Evolutionary conservation across 2,888 invertebrate species (phyloP).

Genomic region (Phrixothrix hirtus): DNA sequence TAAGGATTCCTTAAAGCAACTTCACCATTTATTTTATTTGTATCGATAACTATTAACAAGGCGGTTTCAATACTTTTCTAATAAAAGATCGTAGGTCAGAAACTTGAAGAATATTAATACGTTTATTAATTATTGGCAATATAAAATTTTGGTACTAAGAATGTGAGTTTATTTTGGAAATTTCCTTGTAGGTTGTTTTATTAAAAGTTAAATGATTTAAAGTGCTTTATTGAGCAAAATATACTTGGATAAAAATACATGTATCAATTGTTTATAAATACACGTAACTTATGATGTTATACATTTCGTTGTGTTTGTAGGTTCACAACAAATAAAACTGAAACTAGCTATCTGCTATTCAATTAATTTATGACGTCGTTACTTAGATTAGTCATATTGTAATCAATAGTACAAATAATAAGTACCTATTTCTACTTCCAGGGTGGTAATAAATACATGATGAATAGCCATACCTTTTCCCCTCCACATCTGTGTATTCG

Average conservation of each 20-base stretch:
- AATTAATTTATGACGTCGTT: neutral
- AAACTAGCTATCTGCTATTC: neutral
- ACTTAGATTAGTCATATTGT: constrained; percentile 10
- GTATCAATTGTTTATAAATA: too few species aligned
- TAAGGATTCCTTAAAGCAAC: too few species aligned
- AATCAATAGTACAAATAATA: constrained; percentile 28
- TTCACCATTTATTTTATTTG: too few species aligned
- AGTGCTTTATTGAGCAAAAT: neutral
- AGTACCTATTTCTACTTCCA: constrained; percentile 4
- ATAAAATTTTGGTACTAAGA: too few species aligned
- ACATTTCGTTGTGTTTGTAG: neutral
- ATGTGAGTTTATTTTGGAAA: too few species aligned
- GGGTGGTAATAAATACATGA: constrained; percentile 41
- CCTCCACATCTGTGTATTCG: constrained; percentile 32
- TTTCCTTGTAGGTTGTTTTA: too few species aligned
- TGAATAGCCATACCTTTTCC: constrained; percentile 46
- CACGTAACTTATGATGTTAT: neutral
- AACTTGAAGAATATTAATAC: too few species aligned
- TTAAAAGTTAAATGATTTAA: too few species aligned
- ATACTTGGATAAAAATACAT: neutral
- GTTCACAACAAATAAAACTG: neutral
- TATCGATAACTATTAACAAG: too few species aligned
- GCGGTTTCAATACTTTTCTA: too few species aligned
- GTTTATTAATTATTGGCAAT: too few species aligned
- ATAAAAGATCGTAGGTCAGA: too few species aligned